Evolutionary conservation across 1,140 invertebrate species (phyloP).

Genomic region (Anastatus disparis): DNA sequence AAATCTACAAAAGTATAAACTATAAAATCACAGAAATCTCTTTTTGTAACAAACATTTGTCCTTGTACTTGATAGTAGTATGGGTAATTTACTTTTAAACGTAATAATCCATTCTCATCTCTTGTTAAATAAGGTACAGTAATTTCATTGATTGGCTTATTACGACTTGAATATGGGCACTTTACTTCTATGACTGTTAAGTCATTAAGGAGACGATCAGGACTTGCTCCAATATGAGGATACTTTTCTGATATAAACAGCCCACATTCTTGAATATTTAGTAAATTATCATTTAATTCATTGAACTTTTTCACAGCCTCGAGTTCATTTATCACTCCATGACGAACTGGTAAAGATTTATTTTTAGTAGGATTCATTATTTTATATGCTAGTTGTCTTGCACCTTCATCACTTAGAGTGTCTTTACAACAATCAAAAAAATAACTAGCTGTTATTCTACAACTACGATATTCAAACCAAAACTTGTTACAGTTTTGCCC

Average conservation of each 20-base stretch:
- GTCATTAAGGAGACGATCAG: constrained; percentile 51
- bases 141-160: background rate
- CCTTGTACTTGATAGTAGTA: constrained; percentile 42
- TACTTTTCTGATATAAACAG: constrained; percentile 36
- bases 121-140: constrained; percentile 16
- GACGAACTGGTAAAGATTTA: constrained; percentile 2
- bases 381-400: background rate
- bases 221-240: constrained; percentile 48
- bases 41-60: constrained; percentile 17
- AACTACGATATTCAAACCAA: background rate
- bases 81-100: constrained; percentile 17
- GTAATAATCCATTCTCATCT: background rate
- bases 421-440: background rate
- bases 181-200: constrained; percentile 44
- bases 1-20: constrained; percentile 25
- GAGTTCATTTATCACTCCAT: constrained; percentile 29
- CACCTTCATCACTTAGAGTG: background rate
- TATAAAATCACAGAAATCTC: constrained; percentile 32
- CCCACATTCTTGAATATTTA: constrained; percentile 11
- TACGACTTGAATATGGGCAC: constrained; percentile 30
- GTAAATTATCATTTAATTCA: background rate
- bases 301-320: constrained; percentile 26
- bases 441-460: background rate
- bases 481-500: background rate
- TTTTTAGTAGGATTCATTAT: background rate